phyloP scores from a whole-genome alignment of 1,140 invertebrate genomes.

The Orchesella cincta region DNA sequence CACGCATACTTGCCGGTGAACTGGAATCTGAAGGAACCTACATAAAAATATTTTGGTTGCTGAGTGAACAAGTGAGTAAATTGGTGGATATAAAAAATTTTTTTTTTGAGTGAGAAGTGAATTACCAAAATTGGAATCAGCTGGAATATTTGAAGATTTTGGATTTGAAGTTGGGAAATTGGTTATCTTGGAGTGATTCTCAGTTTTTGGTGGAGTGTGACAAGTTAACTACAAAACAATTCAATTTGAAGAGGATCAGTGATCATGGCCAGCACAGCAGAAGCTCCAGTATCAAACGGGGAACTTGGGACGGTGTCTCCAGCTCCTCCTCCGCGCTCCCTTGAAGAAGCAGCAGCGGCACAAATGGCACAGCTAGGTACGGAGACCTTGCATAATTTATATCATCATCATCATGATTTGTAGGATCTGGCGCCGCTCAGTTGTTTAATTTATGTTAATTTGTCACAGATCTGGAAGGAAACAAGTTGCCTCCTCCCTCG shows the following conservation, averaged over 20 bases:
- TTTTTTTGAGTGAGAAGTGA: no score
- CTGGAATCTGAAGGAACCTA: no score
- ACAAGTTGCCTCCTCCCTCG: not conserved
- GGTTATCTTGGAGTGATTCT: no score
- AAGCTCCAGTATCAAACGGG: not conserved
- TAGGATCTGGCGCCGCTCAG: not conserved
- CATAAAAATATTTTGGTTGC: no score
- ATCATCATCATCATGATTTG: not conserved
- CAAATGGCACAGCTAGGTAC: slow-evolving; percentile 34
- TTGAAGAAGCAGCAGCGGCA: slow-evolving; percentile 32
- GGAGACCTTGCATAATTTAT: not conserved
- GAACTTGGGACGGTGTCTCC: no score
- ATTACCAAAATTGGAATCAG: no score
- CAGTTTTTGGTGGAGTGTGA: not conserved
- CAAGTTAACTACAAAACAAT: not conserved
- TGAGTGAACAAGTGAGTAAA: no score
- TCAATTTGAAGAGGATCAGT: no score
- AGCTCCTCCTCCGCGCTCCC: not conserved
- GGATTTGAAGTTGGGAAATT: no score
- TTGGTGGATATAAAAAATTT: no score
- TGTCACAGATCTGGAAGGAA: slow-evolving; percentile 15
- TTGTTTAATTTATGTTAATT: not conserved
- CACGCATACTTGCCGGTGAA: no score
- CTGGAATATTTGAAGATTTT: no score
- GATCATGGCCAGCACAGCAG: not conserved